Base-by-base conservation (phyloP, 2,113 vertebrate species). In the Porphyrio hochstetteri region DNA sequence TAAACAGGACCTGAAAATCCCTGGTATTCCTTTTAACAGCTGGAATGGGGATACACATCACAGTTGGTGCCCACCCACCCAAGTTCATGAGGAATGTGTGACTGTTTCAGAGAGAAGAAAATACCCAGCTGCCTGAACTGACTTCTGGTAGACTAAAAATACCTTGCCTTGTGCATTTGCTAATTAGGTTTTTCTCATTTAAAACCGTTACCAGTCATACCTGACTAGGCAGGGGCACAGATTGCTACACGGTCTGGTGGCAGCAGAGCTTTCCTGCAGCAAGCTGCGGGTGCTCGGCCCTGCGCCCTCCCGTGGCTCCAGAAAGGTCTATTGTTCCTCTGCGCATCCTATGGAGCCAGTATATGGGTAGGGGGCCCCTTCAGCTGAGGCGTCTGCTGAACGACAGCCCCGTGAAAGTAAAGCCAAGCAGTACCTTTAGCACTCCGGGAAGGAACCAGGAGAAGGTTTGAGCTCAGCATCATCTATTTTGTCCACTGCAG, bases 141-240 rank as follows among this genome's bases (percentile, higher is more conserved):
- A n/a, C 65, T 38, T 44, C 40, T 14, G 57, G 70, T 70, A 84
- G 77, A 16, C 95, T 93, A 93, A 96, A 96, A 96, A 95, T 93
- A 91, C 77, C 69, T 91, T 17, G 4, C 46, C 33, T 13, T 27
- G 36, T 40, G 57, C 57, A 1, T 78, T 64, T 96, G 80, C 74
- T 72, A 35, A 13, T 84, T 50, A 61, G 44, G 6, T 64, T 77
- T 78, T 89, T 92, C 57, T 94, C 74, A 57, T 56, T 70, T 75
- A 2, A 65, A 78, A n/a, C 96, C 65, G 77, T 96, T 95, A 92
- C 42, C 68, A 74, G 95, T 95, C 92, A 97, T 91, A 96, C 77
- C 96, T 94, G 93, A 65, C 69, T 90, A 36, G 93, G 82, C 92
- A 92, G 70, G 28, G 63, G 36, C 71, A 61, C 74, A 71, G 74